Base-by-base conservation (phyloP, 37 sponge, comb jelly and placozoan species). In the Eunapius fragilis region DNA sequence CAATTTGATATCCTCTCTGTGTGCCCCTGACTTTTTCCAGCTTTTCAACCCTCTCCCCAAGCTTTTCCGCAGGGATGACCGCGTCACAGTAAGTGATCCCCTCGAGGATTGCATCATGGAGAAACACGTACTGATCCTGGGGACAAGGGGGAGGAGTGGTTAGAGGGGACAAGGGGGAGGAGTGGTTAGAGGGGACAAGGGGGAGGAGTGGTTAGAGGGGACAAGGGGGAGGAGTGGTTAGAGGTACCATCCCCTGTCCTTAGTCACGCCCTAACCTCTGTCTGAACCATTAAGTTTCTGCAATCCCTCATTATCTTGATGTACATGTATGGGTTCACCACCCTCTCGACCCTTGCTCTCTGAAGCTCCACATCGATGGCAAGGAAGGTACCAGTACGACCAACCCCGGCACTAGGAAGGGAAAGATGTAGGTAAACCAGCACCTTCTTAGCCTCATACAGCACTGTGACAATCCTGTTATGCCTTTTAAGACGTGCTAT, bases 61-160 rank as follows among this genome's bases (percentile, higher is more conserved):
- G 89, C 37, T 80, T 48, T 2, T 84, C 75, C 0, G 88, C 93
- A 36, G 84, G 37, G 25, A 96, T 80, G 73, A 93, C 96, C 3
- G 93, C 93, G 25, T 79, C 72, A 2, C 95, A 90, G 13, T 77
- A 71, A 47, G 79, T 84, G 11, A 91, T 31, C 1, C 91, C 97
- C 88, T 98, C 99, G 72, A 96, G 25, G 37, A 98, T 89, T 67
- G 99, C 95, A 77, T 94, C 97, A 47, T 98, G 95, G 25, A 98
- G 84, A 86, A 98, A 98, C 26, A 98, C 80, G 45, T 95, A 98
- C 89, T 98, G 95, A 74, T 75, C 87, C 94, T 94, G 81, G 38
- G 70, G 48, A n/a, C 2, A 19, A n/a, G n/a, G 77, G 17, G 45
- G 38, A 10, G 45, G 25, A 14, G 45, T 38, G 24, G 45, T 2